Conservation (phyloP, 2,113 vertebrate genomes). For the Sapajus apella region DNA sequence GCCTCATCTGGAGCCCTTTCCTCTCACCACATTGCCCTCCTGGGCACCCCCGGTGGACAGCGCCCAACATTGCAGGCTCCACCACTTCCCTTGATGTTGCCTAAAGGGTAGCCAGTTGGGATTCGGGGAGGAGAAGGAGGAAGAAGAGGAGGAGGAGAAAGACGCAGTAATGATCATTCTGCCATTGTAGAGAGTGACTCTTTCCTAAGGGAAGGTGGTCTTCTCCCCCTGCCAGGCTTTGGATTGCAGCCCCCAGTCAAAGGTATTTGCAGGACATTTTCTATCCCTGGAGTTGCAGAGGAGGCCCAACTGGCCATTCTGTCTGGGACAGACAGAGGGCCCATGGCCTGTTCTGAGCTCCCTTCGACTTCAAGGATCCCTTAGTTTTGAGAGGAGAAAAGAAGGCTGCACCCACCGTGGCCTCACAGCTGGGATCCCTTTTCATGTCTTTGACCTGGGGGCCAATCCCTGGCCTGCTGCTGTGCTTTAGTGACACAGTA, state of each 20-base stretch:
- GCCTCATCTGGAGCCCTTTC: not conserved
- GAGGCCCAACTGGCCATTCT: not conserved
- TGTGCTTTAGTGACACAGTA: not conserved
- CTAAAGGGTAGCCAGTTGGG: not conserved
- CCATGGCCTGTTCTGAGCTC: not conserved
- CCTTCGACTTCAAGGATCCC: not conserved
- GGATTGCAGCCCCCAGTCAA: not conserved
- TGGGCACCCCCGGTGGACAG: not conserved
- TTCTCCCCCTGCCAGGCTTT: not conserved
- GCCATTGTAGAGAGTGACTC: not conserved
- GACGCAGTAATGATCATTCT: not conserved
- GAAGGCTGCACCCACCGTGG: conserved; percentile 54
- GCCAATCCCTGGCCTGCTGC: not conserved
- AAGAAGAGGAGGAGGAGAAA: not conserved
- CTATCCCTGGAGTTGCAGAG: not conserved
- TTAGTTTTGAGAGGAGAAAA: conserved; percentile 39
- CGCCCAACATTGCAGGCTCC: not conserved
- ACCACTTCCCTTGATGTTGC: not conserved
- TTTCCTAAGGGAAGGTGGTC: not conserved
- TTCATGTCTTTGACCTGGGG: not conserved
- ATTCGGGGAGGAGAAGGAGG: not conserved
- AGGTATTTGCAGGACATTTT: conserved; percentile 17
- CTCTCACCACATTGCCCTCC: not conserved
- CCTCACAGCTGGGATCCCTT: not conserved
- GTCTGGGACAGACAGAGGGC: not conserved